These are phyloP conservation scores for Threskiornis aethiopicus DNA, from an alignment of 2,797 vertebrate species.

Conservation along the genomic window DNA sequence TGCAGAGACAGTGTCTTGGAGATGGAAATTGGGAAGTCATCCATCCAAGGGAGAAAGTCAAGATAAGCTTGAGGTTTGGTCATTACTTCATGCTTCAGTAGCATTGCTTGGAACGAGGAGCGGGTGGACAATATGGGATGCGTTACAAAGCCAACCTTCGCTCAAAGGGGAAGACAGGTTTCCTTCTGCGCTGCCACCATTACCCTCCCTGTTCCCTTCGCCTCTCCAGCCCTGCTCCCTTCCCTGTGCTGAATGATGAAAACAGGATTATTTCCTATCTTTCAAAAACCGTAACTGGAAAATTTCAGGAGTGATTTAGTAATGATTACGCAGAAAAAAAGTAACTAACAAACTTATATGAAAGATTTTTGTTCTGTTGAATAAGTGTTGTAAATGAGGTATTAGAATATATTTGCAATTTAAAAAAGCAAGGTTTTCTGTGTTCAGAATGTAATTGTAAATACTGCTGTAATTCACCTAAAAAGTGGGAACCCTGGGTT, in stretches of 20 bases:
- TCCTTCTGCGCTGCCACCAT: accelerated
- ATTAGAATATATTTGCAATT: not conserved
- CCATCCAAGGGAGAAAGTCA: not conserved
- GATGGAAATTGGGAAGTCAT: not conserved
- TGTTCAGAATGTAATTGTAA: not conserved
- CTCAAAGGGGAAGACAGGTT: not conserved
- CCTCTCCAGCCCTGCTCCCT: not conserved
- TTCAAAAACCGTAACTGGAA: not conserved
- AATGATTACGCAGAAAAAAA: not conserved
- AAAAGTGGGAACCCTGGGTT: not conserved
- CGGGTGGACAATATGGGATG: not conserved
- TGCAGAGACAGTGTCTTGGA: not conserved
- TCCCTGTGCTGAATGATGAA: not conserved
- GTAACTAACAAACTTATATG: accelerated
- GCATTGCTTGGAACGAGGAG: not conserved
- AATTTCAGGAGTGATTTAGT: not conserved
- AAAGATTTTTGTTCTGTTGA: not conserved
- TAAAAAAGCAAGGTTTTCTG: not conserved
- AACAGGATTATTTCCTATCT: not conserved
- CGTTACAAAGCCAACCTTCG: not conserved
- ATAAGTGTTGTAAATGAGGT: not conserved
- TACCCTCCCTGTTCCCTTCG: not conserved
- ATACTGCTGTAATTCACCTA: not conserved
- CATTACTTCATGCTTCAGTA: not conserved
- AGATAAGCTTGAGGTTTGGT: not conserved